These are phyloP conservation scores for Patella pellucida DNA, from an alignment of 2,888 invertebrate genomes.

Conservation along the genomic window DNA sequence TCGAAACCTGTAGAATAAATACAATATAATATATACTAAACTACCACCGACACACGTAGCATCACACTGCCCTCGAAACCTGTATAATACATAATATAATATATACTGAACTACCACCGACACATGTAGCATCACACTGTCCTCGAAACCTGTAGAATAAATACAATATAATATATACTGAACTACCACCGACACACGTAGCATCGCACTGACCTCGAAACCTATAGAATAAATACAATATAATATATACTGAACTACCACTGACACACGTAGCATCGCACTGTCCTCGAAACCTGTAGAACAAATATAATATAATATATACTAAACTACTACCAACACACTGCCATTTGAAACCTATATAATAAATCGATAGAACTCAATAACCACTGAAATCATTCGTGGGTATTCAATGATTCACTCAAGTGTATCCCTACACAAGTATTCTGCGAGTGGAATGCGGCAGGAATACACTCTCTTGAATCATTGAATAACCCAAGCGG, in stretches of 20 bases:
- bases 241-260: conserved; percentile 12
- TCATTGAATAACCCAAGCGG: too few species aligned
- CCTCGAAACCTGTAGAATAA: conserved; percentile 80
- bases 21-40: conserved; percentile 31
- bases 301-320: too few species aligned
- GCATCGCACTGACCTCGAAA: conserved; percentile 90
- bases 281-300: too few species aligned
- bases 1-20: conserved; percentile 78
- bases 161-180: conserved; percentile 44
- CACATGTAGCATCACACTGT: conserved; percentile 93
- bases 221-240: conserved; percentile 72
- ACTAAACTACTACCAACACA: conserved; percentile 91
- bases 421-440: conserved; percentile 1
- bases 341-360: conserved; percentile 82
- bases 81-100: conserved; percentile 64
- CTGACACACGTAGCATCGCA: too few species aligned
- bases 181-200: conserved; percentile 92
- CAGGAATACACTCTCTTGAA: too few species aligned
- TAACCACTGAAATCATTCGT: neutral
- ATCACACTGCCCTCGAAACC: conserved; percentile 88
- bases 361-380: neutral
- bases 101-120: conserved; percentile 80
- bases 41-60: conserved; percentile 95
- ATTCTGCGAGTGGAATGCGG: too few species aligned
- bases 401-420: neutral